Evolutionary conservation across 2,113 vertebrate genomes (phyloP), one percentile per base, ranked within the genome.

Genomic region (Argyrosomus japonicus): DNA sequence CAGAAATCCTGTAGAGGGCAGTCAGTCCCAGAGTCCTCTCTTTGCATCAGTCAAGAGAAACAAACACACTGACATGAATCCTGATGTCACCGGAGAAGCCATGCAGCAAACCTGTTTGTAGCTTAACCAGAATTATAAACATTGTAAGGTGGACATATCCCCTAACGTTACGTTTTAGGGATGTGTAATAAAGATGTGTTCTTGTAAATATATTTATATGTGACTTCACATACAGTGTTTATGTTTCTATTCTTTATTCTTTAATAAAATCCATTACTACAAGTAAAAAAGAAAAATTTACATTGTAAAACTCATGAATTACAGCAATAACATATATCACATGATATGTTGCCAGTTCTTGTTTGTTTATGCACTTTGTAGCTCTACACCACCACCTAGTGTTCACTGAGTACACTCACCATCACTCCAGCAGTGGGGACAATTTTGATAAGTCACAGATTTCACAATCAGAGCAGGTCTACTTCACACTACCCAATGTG

Each of bases 91-190:
- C 1, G 82, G 51, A 21, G 88, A 91, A 43, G 77, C 76, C 43
- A 11, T 85, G 3, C 74, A 88, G 1, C 91, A 94, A 45, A 92
- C 91, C 5, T 56, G 0, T 40, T 73, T 94, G 32, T 94, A 92
- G 54, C 12, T 25, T 27, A 19, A 1, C 6, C 11, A 78, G 7
- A 75, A n/a, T 61, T 7, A 13, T 25, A 3, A 15, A 17, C 21
- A 12, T 29, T 17, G 12, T 13, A 23, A 0, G 6, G 6, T 32
- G 48, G n/a, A 65, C 51, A 68, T 11, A 40, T 70, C 4, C 40
- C 1, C 32, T 17, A 29, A 72, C 7, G 5, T 17, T 9, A 32
- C 6, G 0, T 63, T 43, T 63, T 29, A 9, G 5, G 0, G 25
- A 64, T 60, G 19, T 71, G 21, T 47, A 15, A 47, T 58, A 19